These are phyloP conservation scores for Troides aeacus DNA, from an alignment of 2,888 invertebrate genomes.

Conservation along the genomic window DNA sequence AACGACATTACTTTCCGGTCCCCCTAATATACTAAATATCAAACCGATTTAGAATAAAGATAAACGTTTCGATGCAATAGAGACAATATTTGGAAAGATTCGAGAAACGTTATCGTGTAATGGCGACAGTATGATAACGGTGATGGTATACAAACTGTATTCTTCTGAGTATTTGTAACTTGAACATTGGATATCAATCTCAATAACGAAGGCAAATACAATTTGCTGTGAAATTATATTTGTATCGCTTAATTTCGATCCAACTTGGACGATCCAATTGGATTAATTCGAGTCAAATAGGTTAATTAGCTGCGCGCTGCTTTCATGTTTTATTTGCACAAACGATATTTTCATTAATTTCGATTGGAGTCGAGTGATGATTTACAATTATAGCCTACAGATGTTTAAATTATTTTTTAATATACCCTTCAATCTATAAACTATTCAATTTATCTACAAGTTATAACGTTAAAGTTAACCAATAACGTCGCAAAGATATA, in stretches of 20 bases:
- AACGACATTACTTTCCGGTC: too few relatives aligned
- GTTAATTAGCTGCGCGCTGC: slow-evolving; percentile 51
- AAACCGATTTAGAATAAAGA: too few relatives aligned
- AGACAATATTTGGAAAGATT: background rate
- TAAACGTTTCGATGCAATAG: too few relatives aligned
- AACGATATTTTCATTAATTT: slow-evolving; percentile 17
- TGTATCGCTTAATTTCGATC: slow-evolving; percentile 55
- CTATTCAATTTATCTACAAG: background rate
- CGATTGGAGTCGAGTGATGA: slow-evolving; percentile 20
- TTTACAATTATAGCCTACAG: slow-evolving; percentile 12
- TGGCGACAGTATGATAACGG: background rate
- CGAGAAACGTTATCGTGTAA: background rate
- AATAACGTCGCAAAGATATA: too few relatives aligned
- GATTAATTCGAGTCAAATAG: slow-evolving; percentile 54
- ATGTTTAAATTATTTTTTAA: background rate
- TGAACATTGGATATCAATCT: slow-evolving; percentile 35
- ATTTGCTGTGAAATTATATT: slow-evolving; percentile 61
- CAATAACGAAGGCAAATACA: slow-evolving; percentile 56
- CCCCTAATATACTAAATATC: too few relatives aligned
- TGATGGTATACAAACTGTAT: background rate
- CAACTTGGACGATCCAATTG: slow-evolving; percentile 53
- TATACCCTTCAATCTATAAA: background rate
- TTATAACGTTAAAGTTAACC: too few relatives aligned
- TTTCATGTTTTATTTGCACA: slow-evolving; percentile 36
- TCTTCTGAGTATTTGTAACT: background rate